A percentile compares a stretch with the other conserved stretches of the same genome.
Conservation (phyloP, 2,113 vertebrate genomes). For the Menura novaehollandiae region DNA sequence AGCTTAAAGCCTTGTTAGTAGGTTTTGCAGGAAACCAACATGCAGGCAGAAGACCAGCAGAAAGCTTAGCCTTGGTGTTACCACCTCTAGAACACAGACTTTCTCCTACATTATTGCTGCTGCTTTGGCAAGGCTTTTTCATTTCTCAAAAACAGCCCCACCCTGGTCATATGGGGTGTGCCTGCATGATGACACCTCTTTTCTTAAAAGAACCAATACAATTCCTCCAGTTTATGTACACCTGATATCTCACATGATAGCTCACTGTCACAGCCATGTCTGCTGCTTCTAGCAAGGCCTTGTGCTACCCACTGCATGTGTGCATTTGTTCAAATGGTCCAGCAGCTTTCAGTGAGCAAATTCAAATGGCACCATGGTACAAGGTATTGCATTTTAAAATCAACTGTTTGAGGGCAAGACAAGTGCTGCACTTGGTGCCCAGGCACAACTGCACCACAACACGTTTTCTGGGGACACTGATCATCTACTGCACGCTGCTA, state of each 20-base stretch:
- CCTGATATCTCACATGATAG: neutral
- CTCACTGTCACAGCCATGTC: neutral
- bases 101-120: neutral
- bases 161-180: neutral
- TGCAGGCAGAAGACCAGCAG: neutral
- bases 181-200: neutral
- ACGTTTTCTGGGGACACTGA: neutral
- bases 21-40: slow-evolving; percentile 5
- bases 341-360: neutral
- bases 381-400: neutral
- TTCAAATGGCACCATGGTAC: fast-evolving
- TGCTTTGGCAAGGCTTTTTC: neutral
- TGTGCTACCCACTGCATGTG: fast-evolving
- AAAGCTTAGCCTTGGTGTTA: neutral
- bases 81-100: neutral
- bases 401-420: neutral
- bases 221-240: neutral
- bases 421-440: neutral
- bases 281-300: neutral
- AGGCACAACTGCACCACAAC: neutral
- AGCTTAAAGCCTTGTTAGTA: slow-evolving; percentile 32
- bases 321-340: neutral
- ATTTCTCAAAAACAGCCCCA: neutral
- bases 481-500: fast-evolving
- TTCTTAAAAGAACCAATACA: neutral